Evolutionary conservation across 2,797 vertebrate genomes (phyloP).

Genomic region (Phrynocephalus forsythii): DNA sequence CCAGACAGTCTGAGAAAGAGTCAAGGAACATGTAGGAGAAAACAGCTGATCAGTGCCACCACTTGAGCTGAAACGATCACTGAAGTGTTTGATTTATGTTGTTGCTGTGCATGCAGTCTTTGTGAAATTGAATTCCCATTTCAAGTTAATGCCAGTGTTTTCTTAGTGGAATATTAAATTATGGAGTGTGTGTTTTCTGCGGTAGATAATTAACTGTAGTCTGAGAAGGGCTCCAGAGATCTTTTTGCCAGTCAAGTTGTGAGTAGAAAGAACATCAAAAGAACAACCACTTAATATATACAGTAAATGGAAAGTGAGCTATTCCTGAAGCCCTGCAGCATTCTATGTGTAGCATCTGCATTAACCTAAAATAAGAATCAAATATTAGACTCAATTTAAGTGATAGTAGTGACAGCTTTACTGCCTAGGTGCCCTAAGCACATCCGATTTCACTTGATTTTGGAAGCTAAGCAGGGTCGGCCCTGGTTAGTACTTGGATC

Average conservation of each 20-base stretch:
- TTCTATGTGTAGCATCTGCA: neutral
- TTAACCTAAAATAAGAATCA: too few species aligned
- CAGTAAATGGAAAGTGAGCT: neutral
- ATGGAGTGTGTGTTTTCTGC: conserved; percentile 6
- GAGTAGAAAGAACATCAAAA: neutral
- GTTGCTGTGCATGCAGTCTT: neutral
- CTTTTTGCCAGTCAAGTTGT: conserved; percentile 15
- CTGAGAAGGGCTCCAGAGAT: conserved; percentile 39
- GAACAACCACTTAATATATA: neutral
- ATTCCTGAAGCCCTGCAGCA: neutral
- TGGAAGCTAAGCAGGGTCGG: too few species aligned
- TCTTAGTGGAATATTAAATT: conserved; percentile 37
- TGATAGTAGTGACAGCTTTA: too few species aligned
- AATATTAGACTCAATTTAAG: too few species aligned
- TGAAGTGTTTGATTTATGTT: neutral
- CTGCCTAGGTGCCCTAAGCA: too few species aligned
- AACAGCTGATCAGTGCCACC: conserved; percentile 12
- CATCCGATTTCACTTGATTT: too few species aligned
- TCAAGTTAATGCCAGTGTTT: conserved; percentile 20
- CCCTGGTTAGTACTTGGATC: too few species aligned
- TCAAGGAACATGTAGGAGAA: conserved; percentile 19
- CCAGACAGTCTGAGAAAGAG: neutral
- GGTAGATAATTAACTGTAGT: conserved; percentile 34
- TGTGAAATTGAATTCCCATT: neutral
- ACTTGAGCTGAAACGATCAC: conserved; percentile 22